phyloP scores from a whole-genome alignment of 2,888 invertebrate species.

The Diarsia brunnea region DNA sequence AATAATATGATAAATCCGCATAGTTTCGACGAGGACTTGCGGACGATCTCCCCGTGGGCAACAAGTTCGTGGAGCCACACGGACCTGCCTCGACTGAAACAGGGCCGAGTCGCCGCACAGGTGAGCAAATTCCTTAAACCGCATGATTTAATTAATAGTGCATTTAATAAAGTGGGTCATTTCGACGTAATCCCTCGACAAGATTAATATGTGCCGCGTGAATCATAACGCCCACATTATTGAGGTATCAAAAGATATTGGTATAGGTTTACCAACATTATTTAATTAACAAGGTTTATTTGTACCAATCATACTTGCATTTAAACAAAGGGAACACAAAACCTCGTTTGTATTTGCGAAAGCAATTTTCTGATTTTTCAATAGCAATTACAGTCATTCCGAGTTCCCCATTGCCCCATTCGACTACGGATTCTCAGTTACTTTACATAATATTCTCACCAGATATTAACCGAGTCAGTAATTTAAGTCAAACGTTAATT shows the following conservation, averaged over 20 bases:
- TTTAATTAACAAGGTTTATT: conserved; percentile 37
- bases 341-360: neutral
- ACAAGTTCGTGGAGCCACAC: conserved; percentile 95
- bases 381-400: conserved; percentile 9
- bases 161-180: conserved; percentile 65
- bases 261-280: conserved; percentile 25
- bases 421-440: conserved; percentile 7
- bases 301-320: neutral
- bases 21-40: conserved; percentile 92
- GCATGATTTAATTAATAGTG: conserved; percentile 66
- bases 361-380: neutral
- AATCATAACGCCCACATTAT: conserved; percentile 48
- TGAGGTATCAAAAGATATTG: conserved; percentile 42
- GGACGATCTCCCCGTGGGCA: conserved; percentile 94
- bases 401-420: neutral
- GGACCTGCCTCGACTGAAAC: conserved; percentile 93
- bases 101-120: conserved; percentile 92
- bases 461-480: conserved; percentile 6
- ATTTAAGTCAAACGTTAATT: conserved; percentile 26
- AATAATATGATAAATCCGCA: conserved; percentile 59
- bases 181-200: conserved; percentile 58
- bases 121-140: conserved; percentile 64
- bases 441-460: conserved; percentile 22
- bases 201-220: conserved; percentile 60
- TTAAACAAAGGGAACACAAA: neutral